A percentile compares a stretch with the other conserved stretches of the same genome.
phyloP scores from a whole-genome alignment of 2,888 invertebrate species.

The Phortica okadai region DNA sequence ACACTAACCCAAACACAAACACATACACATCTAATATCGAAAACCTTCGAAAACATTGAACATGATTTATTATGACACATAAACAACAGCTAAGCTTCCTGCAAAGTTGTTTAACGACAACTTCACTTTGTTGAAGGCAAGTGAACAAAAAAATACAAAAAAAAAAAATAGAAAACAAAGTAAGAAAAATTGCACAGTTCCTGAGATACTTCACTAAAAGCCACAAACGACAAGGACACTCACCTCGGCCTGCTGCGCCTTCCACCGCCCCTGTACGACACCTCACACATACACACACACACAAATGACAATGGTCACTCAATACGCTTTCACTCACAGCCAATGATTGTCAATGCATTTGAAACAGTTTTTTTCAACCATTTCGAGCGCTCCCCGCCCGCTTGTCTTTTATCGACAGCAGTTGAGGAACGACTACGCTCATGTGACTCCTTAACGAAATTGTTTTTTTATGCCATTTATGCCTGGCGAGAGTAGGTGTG shows the following conservation, averaged over 20 bases:
- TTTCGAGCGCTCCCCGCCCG: conserved; percentile 32
- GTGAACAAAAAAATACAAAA: conserved; percentile 41
- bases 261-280: conserved; percentile 51
- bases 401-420: conserved; percentile 53
- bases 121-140: conserved; percentile 25
- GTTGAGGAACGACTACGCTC: conserved; percentile 27
- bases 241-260: conserved; percentile 63
- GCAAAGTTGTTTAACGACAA: conserved; percentile 50
- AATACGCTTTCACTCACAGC: conserved; percentile 28
- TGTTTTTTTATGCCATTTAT: conserved; percentile 56
- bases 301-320: conserved; percentile 31
- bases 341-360: conserved; percentile 54
- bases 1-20: not conserved
- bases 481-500: conserved; percentile 20
- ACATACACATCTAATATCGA: not conserved
- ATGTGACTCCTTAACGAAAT: conserved; percentile 65
- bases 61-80: conserved; percentile 71
- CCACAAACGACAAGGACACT: conserved; percentile 52
- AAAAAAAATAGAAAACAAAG: conserved; percentile 43
- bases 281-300: conserved; percentile 52
- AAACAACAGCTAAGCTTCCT: conserved; percentile 70
- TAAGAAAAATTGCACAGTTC: conserved; percentile 63
- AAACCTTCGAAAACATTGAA: conserved; percentile 64
- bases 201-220: conserved; percentile 69
- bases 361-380: conserved; percentile 39